phyloP scores from a whole-genome alignment of 2,888 invertebrate species.

The Tachina lurida region DNA sequence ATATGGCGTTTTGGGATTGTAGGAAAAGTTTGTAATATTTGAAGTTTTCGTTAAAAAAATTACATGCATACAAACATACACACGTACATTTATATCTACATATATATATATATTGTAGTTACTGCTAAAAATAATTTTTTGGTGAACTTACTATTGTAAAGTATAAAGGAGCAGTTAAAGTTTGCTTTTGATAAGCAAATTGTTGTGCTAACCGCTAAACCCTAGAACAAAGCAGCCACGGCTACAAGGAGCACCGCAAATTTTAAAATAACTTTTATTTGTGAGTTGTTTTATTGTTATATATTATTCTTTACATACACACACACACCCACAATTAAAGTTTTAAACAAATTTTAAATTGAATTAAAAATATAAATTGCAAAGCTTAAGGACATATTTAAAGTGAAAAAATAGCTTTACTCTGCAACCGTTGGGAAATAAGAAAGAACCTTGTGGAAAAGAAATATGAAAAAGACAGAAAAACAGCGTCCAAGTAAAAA shows the following conservation, averaged over 20 bases:
- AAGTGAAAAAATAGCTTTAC: neutral
- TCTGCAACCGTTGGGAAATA: no score
- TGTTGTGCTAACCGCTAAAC: constrained; percentile 30
- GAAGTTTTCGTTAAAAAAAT: no score
- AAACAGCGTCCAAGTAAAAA: no score
- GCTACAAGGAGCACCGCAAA: neutral
- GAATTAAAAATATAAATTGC: neutral
- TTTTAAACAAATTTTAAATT: constrained; percentile 17
- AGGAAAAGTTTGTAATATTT: no score
- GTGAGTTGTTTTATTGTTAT: neutral
- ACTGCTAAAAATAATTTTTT: neutral
- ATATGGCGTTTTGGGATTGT: no score
- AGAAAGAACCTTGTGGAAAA: neutral
- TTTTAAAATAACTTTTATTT: constrained; percentile 22
- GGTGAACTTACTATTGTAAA: neutral
- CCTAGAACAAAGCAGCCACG: neutral
- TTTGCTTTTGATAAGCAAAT: constrained; percentile 47
- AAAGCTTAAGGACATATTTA: neutral
- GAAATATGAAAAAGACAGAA: neutral
- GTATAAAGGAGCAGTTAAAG: neutral
- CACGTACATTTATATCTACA: neutral
- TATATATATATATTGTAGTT: neutral
- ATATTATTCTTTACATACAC: neutral
- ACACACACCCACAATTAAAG: neutral
- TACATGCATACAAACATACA: neutral